Evolutionary conservation across 1,140 invertebrate species (phyloP), one percentile per base, ranked within the genome.

Genomic region (Probaryconus sp.): DNA sequence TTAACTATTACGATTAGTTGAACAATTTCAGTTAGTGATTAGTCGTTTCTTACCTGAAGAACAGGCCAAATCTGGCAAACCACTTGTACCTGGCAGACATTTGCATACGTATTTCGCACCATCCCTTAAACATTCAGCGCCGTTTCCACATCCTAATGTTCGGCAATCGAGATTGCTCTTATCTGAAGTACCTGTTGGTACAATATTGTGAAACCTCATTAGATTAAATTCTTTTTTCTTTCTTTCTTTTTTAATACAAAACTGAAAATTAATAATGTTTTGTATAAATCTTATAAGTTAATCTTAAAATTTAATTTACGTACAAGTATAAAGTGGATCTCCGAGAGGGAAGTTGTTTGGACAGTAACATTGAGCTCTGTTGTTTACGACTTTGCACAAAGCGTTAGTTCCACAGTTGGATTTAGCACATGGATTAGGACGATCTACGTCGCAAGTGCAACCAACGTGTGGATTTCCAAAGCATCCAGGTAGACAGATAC

Each of bases 281-380:
- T n/a, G n/a, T n/a, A n/a, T n/a, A n/a, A n/a, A n/a, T n/a, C n/a
- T n/a, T n/a, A n/a, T n/a, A n/a, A n/a, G n/a, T n/a, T 24, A 24
- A 24, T 24, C 7, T 7, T 24, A 24, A 24, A 24, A 24, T 24
- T 24, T 47, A 48, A 48, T 28, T 2, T 70, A 83, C 82, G 92
- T 90, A 96, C 95, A 97, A 91, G 94, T 91, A 71, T 92, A 91
- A 73, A 92, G 91, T 6, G 95, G 94, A 90, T 97, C 94, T 31
- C 96, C 96, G 42, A 91, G 89, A 18, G 95, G 94, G 85, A 91
- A 94, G 77, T 92, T 91, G 9, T 91, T 84, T 33, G 95, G 95
- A 81, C 96, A 97, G 81, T 93, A 94, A 79, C 96, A 97, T 78
- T 94, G 91, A 0, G 94, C 90, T 68, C 91, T 88, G 53, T 90